A percentile compares a stretch with the other conserved stretches of the same genome.
Evolutionary conservation across 35 echinoderm and acorn worm species (phyloP).

Genomic region (Antedon bifida): DNA sequence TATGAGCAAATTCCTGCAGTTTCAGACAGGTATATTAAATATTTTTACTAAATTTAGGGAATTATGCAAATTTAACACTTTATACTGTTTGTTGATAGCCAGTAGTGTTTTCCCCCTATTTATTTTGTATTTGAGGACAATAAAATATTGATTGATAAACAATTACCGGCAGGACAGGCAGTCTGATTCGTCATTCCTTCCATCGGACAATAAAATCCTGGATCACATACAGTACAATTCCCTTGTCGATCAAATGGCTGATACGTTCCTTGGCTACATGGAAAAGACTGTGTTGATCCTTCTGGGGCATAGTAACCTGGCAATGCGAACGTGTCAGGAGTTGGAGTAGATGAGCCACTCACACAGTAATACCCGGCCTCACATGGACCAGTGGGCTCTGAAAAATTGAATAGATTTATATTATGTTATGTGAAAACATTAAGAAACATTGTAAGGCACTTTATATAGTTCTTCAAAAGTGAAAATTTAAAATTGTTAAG

Average conservation of each 20-base stretch:
- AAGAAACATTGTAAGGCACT: not conserved
- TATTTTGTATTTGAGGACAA: too few relatives aligned
- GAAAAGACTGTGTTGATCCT: conserved; percentile 52
- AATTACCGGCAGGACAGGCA: conserved; percentile 66
- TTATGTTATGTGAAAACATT: not conserved
- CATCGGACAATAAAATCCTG: conserved; percentile 77
- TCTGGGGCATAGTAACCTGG: conserved; percentile 69
- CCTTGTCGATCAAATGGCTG: conserved; percentile 89
- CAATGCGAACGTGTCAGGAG: conserved; percentile 62
- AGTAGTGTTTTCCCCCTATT: too few relatives aligned
- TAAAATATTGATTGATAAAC: too few relatives aligned
- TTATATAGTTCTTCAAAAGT: too few relatives aligned
- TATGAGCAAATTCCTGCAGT: too few relatives aligned
- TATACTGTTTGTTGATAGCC: too few relatives aligned
- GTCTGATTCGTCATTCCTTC: conserved; percentile 86
- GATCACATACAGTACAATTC: conserved; percentile 52
- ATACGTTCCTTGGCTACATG: conserved; percentile 61
- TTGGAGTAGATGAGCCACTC: conserved; percentile 54
- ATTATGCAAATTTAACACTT: too few relatives aligned
- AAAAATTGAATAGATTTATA: not conserved
- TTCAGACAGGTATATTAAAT: too few relatives aligned
- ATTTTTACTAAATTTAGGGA: too few relatives aligned
- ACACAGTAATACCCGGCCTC: conserved; percentile 83
- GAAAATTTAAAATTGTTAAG: too few relatives aligned
- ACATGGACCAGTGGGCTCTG: conserved; percentile 80